Conservation (phyloP, 2,113 vertebrate genomes). For the Morone saxatilis region DNA sequence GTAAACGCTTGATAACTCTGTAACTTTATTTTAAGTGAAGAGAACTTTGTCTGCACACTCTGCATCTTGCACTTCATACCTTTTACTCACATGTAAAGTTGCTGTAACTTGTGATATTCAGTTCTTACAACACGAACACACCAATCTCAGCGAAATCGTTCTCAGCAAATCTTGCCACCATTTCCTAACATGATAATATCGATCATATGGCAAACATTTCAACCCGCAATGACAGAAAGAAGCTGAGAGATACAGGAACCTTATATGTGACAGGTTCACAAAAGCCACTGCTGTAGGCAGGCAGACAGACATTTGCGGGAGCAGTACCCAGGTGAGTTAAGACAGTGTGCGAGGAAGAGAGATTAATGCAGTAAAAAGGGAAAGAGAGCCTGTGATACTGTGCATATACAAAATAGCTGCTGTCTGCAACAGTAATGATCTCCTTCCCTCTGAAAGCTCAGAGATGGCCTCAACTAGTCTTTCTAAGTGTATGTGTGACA, state of each 20-base stretch:
- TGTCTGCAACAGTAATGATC: constrained; percentile 80
- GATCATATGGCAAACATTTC: constrained; percentile 74
- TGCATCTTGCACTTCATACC: neutral
- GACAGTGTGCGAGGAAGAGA: constrained; percentile 29
- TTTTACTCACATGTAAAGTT: constrained; percentile 47
- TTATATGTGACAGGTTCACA: constrained; percentile 66
- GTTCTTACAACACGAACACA: constrained; percentile 37
- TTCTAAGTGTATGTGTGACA: constrained; percentile 87
- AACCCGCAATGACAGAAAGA: constrained; percentile 44
- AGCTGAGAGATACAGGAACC: constrained; percentile 43
- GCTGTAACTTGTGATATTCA: constrained; percentile 37
- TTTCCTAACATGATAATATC: constrained; percentile 66
- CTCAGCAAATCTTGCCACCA: constrained; percentile 61
- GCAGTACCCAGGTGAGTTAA: constrained; percentile 68
- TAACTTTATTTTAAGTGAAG: constrained; percentile 51
- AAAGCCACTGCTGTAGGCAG: constrained; percentile 70
- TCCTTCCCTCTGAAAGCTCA: constrained; percentile 67
- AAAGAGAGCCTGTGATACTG: constrained; percentile 69
- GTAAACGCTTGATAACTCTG: constrained; percentile 5
- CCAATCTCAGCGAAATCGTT: constrained; percentile 38
- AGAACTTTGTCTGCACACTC: constrained; percentile 61
- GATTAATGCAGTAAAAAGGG: constrained; percentile 64
- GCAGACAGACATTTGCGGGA: constrained; percentile 55
- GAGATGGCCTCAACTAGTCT: constrained; percentile 72
- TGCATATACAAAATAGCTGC: constrained; percentile 78